Conservation (phyloP, 2,888 invertebrate species). For the Ochropleura plecta region DNA sequence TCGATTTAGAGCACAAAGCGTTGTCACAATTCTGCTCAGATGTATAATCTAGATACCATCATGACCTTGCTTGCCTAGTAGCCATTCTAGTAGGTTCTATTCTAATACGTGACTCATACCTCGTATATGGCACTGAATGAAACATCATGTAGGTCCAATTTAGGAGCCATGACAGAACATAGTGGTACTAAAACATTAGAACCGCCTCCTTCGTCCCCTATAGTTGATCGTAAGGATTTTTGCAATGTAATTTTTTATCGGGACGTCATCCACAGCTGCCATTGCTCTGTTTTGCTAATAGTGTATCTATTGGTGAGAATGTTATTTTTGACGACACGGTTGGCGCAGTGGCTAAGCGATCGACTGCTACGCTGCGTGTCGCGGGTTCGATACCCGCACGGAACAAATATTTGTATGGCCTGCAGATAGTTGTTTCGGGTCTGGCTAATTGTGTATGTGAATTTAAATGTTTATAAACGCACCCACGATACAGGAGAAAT, state of each 20-base stretch:
- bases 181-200: conserved; percentile 21
- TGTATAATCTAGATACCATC: conserved; percentile 30
- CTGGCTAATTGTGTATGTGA: too few relatives aligned
- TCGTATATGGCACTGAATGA: conserved; percentile 48
- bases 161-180: conserved; percentile 18
- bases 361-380: too few relatives aligned
- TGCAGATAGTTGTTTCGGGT: too few relatives aligned
- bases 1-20: background rate
- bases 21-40: conserved; percentile 13
- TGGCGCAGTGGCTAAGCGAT: too few relatives aligned
- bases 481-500: too few relatives aligned
- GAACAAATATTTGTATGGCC: too few relatives aligned
- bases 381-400: too few relatives aligned
- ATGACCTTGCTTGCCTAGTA: conserved; percentile 41
- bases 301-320: conserved; percentile 22
- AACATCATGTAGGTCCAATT: conserved; percentile 40
- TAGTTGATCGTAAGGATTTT: conserved; percentile 8
- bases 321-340: background rate
- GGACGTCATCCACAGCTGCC: conserved; percentile 7
- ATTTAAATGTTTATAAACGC: too few relatives aligned
- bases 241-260: conserved; percentile 13
- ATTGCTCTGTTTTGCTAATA: conserved; percentile 11
- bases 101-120: conserved; percentile 43
- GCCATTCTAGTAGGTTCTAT: conserved; percentile 39
- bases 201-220: background rate